Conservation (phyloP, 2,113 vertebrate genomes). For the Cygnus atratus region DNA sequence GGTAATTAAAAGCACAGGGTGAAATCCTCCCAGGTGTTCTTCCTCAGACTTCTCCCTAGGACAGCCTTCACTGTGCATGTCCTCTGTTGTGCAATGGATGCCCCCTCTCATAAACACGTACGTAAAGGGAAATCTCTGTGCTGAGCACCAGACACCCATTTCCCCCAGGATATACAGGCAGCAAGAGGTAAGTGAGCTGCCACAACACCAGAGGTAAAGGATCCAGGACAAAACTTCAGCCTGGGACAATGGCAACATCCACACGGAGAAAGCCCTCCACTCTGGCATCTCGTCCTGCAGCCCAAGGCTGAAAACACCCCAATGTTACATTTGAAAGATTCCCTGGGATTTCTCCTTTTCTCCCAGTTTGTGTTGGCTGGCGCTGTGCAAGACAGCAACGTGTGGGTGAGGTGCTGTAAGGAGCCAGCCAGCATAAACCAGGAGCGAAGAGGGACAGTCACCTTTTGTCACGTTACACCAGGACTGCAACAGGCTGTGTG, state of each 20-base stretch:
- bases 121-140: not conserved
- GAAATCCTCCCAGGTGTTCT: not conserved
- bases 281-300: not conserved
- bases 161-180: rapidly evolving
- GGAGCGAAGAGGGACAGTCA: not conserved
- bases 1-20: not conserved
- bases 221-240: not conserved
- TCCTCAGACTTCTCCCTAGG: not conserved
- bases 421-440: not conserved
- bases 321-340: not conserved
- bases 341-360: not conserved
- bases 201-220: not conserved
- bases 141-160: not conserved
- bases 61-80: rapidly evolving
- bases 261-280: not conserved
- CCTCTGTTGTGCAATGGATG: not conserved
- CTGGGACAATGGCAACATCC: not conserved
- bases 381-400: not conserved
- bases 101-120: rapidly evolving
- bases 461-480: not conserved
- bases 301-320: not conserved
- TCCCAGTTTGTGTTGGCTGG: not conserved
- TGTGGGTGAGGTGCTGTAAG: rapidly evolving
- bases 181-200: not conserved
- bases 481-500: not conserved